Conservation (phyloP, 2,797 vertebrate genomes). For the Anableps anableps region DNA sequence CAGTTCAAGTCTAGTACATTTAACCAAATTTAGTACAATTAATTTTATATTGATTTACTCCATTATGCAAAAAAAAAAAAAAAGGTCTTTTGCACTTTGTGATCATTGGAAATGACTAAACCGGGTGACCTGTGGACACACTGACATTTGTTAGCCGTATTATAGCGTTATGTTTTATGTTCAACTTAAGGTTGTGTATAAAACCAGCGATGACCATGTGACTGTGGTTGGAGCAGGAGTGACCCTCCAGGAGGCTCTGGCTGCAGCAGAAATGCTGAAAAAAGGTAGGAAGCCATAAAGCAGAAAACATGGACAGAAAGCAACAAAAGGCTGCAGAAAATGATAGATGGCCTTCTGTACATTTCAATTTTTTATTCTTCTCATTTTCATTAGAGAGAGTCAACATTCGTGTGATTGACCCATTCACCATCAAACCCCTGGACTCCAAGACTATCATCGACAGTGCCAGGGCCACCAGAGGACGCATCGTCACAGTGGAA, state of each 20-base stretch:
- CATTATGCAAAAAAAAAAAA: too few species aligned
- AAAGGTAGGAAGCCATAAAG: slow-evolving; percentile 82
- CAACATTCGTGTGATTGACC: slow-evolving; percentile 90
- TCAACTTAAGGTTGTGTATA: slow-evolving; percentile 85
- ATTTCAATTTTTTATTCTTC: not conserved
- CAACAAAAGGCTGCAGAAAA: not conserved
- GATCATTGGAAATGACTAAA: not conserved
- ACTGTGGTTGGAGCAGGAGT: slow-evolving; percentile 93
- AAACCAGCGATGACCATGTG: slow-evolving; percentile 92
- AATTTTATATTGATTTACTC: too few species aligned
- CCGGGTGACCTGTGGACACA: not conserved
- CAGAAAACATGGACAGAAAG: not conserved
- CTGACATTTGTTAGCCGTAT: not conserved
- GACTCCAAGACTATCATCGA: slow-evolving; percentile 92
- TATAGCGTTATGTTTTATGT: not conserved
- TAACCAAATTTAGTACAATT: too few species aligned
- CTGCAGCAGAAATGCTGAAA: slow-evolving; percentile 90
- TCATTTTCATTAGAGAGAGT: slow-evolving; percentile 84
- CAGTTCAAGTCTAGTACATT: too few species aligned
- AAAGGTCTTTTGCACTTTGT: not conserved
- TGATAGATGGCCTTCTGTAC: not conserved
- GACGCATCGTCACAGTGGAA: slow-evolving; percentile 93
- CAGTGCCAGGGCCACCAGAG: slow-evolving; percentile 87
- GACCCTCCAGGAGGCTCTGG: slow-evolving; percentile 91
- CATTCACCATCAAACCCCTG: slow-evolving; percentile 95